phyloP scores from a whole-genome alignment of 2,888 invertebrate species.

The Metacarcinus magister region DNA sequence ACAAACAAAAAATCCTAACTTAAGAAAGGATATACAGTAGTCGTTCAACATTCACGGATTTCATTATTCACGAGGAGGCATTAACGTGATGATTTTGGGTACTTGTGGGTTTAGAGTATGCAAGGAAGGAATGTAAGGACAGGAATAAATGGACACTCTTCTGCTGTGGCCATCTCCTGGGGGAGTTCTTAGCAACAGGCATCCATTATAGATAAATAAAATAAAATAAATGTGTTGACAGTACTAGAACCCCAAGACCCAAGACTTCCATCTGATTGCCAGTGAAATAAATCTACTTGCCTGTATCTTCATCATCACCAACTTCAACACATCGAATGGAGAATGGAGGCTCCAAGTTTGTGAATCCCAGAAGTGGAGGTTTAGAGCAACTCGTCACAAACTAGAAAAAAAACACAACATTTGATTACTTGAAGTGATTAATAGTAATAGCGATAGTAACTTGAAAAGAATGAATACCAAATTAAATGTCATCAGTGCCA shows the following conservation, averaged over 20 bases:
- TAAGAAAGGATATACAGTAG: neutral
- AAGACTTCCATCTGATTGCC: neutral
- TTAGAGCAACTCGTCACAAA: conserved; percentile 98
- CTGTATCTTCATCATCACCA: conserved; percentile 97
- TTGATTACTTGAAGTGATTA: neutral
- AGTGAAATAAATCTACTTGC: conserved; percentile 85
- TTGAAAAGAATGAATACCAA: neutral
- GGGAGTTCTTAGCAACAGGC: too few species aligned
- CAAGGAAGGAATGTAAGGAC: too few species aligned
- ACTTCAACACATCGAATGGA: conserved; percentile 99
- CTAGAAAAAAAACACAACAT: conserved; percentile 85
- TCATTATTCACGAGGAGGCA: too few species aligned
- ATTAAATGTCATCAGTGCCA: too few species aligned
- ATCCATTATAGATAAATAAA: too few species aligned
- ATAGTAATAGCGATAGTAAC: neutral
- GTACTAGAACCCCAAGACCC: too few species aligned
- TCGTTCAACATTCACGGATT: too few species aligned
- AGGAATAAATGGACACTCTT: too few species aligned
- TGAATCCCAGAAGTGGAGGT: conserved; percentile 97
- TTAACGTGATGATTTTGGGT: too few species aligned
- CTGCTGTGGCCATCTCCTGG: too few species aligned
- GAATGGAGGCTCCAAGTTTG: conserved; percentile 98
- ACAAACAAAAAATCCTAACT: neutral
- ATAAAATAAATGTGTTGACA: too few species aligned
- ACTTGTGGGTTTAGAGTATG: too few species aligned